Percentiles rank a stretch among this genome's conserved stretches.
These are phyloP conservation scores for Apaloderma vittatum DNA, from an alignment of 2,113 vertebrate species.

Conservation along the genomic window DNA sequence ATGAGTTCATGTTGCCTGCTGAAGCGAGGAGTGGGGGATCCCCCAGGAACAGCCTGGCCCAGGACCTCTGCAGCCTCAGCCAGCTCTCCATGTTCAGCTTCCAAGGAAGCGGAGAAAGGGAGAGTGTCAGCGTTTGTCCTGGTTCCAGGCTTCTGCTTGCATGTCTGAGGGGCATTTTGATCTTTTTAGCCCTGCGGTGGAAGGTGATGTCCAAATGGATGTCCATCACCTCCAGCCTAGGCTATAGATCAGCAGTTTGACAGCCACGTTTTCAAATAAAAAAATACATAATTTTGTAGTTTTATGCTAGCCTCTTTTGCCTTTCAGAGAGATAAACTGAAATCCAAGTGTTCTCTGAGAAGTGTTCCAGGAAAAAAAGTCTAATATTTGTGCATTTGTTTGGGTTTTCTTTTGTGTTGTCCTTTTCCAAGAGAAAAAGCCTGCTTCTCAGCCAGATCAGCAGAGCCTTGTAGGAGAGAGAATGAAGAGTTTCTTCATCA, in stretches of 20 bases:
- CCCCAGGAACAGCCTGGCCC: background rate
- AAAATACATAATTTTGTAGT: background rate
- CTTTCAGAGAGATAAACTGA: background rate
- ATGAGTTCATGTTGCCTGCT: fast-evolving
- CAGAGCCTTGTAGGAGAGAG: background rate
- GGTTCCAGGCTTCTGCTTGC: background rate
- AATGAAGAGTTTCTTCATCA: background rate
- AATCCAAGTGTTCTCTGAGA: background rate
- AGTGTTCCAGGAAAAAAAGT: background rate
- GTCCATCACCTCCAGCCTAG: background rate
- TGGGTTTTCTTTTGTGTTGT: background rate
- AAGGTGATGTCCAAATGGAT: background rate
- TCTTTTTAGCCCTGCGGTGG: background rate
- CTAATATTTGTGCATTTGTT: background rate
- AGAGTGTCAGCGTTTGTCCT: background rate
- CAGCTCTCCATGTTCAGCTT: background rate
- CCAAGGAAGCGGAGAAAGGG: background rate
- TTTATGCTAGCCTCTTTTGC: background rate
- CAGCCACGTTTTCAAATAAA: background rate
- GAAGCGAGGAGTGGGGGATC: fast-evolving
- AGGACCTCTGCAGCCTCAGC: background rate
- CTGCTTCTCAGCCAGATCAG: background rate
- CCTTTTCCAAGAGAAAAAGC: background rate
- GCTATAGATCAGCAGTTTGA: background rate
- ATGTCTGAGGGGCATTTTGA: background rate